A percentile compares a stretch with the other conserved stretches of the same genome.
phyloP scores from a whole-genome alignment of 2,113 vertebrate genomes.

The Cololabis saira region DNA sequence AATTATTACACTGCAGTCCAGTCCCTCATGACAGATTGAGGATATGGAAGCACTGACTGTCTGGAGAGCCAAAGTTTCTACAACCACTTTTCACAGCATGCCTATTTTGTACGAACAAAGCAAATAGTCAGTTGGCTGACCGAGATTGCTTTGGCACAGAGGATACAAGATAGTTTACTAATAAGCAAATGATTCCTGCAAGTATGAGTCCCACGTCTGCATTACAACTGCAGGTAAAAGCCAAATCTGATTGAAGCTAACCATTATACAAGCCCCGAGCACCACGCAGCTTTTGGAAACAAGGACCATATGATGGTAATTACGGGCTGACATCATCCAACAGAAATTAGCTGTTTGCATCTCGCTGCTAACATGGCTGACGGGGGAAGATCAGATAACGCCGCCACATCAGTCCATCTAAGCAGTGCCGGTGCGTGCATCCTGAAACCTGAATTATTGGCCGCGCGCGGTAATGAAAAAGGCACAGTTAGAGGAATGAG shows the following conservation, averaged over 20 bases:
- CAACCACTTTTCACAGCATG: constrained; percentile 44
- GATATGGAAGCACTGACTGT: constrained; percentile 28
- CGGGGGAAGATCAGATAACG: constrained; percentile 62
- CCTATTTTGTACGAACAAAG: constrained; percentile 57
- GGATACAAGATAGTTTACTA: constrained; percentile 62
- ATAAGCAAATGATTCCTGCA: constrained; percentile 72
- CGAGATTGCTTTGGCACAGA: constrained; percentile 70
- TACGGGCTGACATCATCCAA: constrained; percentile 55
- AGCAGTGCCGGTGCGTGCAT: constrained; percentile 40
- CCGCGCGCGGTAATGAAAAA: constrained; percentile 72
- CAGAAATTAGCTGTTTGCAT: constrained; percentile 61
- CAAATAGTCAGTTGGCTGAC: constrained; percentile 59
- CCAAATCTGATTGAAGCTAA: constrained; percentile 49
- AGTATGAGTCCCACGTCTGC: constrained; percentile 14
- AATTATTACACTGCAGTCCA: constrained; percentile 39
- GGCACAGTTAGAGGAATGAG: constrained; percentile 68
- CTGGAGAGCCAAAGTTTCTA: constrained; percentile 42
- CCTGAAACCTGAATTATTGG: constrained; percentile 70
- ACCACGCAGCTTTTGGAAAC: constrained; percentile 45
- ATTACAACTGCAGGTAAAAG: constrained; percentile 49
- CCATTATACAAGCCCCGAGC: constrained; percentile 27
- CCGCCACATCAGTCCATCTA: constrained; percentile 47
- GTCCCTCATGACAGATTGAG: constrained; percentile 44
- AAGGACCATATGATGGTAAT: constrained; percentile 60
- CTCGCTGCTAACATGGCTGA: constrained; percentile 51